phyloP scores from a whole-genome alignment of 2,797 vertebrate species.

The Microcaecilia unicolor region DNA sequence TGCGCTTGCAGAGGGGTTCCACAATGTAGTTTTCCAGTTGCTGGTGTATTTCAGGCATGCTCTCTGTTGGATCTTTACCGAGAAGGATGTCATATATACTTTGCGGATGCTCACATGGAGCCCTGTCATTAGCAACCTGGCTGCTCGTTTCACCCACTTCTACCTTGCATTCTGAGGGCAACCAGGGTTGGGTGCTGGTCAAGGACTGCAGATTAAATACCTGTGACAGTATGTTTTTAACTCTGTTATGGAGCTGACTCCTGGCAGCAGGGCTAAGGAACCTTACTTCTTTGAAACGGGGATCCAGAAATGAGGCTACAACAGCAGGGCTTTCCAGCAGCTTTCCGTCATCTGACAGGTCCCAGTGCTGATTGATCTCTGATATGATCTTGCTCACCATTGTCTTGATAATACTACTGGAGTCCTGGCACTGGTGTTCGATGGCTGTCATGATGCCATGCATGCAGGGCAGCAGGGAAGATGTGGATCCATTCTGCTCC shows the following conservation, averaged over 20 bases:
- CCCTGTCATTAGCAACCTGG: background rate
- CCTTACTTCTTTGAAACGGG: slow-evolving; percentile 53
- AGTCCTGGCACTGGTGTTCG: slow-evolving; percentile 29
- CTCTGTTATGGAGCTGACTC: slow-evolving; percentile 32
- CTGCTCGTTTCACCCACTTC: accelerated
- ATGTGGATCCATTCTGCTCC: slow-evolving; percentile 46
- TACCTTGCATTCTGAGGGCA: background rate
- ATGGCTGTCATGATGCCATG: slow-evolving; percentile 41
- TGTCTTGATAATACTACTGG: slow-evolving; percentile 1
- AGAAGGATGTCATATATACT: slow-evolving; percentile 50
- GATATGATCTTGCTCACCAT: slow-evolving; percentile 30
- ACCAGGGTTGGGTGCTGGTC: accelerated
- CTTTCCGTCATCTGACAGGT: slow-evolving; percentile 24
- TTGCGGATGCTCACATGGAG: slow-evolving; percentile 8
- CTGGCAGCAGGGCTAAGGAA: slow-evolving; percentile 44
- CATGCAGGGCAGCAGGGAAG: slow-evolving; percentile 48
- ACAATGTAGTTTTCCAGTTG: slow-evolving; percentile 55
- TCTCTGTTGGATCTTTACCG: slow-evolving; percentile 49
- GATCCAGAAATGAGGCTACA: slow-evolving; percentile 50
- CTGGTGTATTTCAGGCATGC: slow-evolving; percentile 51
- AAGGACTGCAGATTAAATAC: background rate
- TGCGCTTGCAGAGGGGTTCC: slow-evolving; percentile 50
- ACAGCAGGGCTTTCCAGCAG: slow-evolving; percentile 34
- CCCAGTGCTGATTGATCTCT: slow-evolving; percentile 42
- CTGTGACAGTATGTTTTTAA: slow-evolving; percentile 36